Evolutionary conservation across 2,797 vertebrate species (phyloP).

Genomic region (Dromococcyx pavoninus): DNA sequence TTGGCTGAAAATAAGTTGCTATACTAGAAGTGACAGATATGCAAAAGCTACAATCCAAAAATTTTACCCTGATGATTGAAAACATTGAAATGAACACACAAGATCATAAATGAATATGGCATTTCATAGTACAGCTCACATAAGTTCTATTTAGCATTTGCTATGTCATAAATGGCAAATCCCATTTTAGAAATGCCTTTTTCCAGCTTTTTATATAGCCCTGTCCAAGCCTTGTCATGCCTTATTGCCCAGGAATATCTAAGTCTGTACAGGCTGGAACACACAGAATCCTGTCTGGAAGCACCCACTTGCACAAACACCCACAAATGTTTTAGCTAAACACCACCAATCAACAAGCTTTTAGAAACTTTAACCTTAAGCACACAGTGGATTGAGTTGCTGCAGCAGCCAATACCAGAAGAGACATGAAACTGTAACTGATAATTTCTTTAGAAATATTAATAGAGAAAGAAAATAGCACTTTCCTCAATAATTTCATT

Average conservation of each 20-base stretch:
- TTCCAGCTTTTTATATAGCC: neutral
- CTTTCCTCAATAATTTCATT: neutral
- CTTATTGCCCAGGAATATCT: neutral
- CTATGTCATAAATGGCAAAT: neutral
- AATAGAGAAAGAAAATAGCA: neutral
- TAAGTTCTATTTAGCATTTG: neutral
- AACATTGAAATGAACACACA: neutral
- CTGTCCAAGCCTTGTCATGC: neutral
- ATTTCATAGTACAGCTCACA: neutral
- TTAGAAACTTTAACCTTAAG: neutral
- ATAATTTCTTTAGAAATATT: neutral
- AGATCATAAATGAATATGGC: neutral
- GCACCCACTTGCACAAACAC: neutral
- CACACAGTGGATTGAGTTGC: neutral
- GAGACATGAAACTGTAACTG: neutral
- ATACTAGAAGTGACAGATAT: neutral
- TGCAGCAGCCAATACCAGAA: neutral
- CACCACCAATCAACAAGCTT: neutral
- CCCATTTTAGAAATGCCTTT: neutral
- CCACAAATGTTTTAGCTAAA: neutral
- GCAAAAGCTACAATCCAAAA: neutral
- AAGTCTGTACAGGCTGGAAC: neutral
- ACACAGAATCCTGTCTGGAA: neutral
- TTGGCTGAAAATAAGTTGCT: neutral
- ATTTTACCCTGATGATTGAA: neutral